These are phyloP conservation scores for Scrobipalpa atriplicella DNA, from an alignment of 2,888 invertebrate genomes.

Conservation along the genomic window DNA sequence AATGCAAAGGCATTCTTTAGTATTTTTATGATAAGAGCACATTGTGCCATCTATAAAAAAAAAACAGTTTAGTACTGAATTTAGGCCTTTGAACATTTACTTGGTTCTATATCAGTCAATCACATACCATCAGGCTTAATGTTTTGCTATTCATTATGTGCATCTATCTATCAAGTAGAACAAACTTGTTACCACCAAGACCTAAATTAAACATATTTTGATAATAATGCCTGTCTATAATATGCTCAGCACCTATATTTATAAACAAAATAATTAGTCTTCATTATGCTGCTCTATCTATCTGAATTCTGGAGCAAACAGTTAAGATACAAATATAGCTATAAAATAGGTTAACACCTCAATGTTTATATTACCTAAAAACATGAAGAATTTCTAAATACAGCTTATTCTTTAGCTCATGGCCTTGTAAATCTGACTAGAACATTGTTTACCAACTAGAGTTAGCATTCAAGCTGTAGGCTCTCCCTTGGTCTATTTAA, in stretches of 20 bases:
- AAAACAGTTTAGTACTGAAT: too few relatives aligned
- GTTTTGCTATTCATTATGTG: too few relatives aligned
- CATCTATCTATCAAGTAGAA: too few relatives aligned
- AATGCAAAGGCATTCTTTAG: too few relatives aligned
- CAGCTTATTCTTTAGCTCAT: neutral
- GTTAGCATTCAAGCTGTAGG: neutral
- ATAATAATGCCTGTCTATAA: neutral
- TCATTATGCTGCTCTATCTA: conserved; percentile 4
- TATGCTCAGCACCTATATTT: neutral
- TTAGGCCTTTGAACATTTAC: too few relatives aligned
- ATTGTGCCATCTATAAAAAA: too few relatives aligned
- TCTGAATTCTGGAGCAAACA: conserved; percentile 2
- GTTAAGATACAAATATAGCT: conserved; percentile 1
- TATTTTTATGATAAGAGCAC: too few relatives aligned
- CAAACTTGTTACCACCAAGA: too few relatives aligned
- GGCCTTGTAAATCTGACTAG: neutral
- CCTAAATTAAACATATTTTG: neutral
- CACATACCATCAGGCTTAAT: too few relatives aligned
- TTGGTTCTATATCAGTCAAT: too few relatives aligned
- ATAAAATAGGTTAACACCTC: neutral
- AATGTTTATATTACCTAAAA: conserved; percentile 5
- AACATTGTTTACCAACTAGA: neutral
- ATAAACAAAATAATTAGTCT: neutral
- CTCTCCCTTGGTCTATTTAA: neutral
- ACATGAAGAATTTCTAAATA: neutral